Evolutionary conservation across 2,888 invertebrate genomes (phyloP).

Genomic region (Cybosia mesomella): DNA sequence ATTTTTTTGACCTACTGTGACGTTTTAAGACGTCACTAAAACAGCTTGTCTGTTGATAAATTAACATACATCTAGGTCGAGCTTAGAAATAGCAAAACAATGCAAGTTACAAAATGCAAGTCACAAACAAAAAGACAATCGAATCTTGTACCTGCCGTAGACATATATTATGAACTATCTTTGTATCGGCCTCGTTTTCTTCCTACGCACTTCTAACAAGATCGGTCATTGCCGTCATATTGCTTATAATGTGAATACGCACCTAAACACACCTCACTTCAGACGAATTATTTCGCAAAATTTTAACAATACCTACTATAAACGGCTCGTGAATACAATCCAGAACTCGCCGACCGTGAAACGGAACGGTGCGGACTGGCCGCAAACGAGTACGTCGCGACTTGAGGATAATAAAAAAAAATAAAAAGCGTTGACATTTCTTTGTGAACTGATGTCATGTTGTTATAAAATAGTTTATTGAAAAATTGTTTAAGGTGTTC

Average conservation of each 20-base stretch:
- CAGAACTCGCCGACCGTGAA: conserved; percentile 69
- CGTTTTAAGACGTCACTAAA: background rate
- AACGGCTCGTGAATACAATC: conserved; percentile 34
- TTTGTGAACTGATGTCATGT: conserved; percentile 73
- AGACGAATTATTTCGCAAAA: conserved; percentile 47
- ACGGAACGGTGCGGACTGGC: conserved; percentile 77
- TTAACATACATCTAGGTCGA: conserved; percentile 54
- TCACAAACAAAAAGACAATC: conserved; percentile 66
- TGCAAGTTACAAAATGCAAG: conserved; percentile 74
- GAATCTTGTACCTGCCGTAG: conserved; percentile 38
- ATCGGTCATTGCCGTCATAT: conserved; percentile 76
- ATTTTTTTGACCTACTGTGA: background rate
- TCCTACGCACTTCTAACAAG: conserved; percentile 70
- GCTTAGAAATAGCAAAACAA: conserved; percentile 62
- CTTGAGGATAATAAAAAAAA: conserved; percentile 59
- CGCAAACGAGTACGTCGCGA: conserved; percentile 62
- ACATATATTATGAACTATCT: conserved; percentile 61
- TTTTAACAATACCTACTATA: conserved; percentile 35
- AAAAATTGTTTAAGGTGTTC: conserved; percentile 60
- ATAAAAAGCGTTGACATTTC: conserved; percentile 76
- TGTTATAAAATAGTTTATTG: conserved; percentile 62
- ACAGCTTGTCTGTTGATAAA: conserved; percentile 12
- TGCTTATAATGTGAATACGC: conserved; percentile 49
- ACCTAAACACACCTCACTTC: conserved; percentile 48
- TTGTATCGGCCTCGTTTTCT: conserved; percentile 73